Evolutionary conservation across 2,113 vertebrate genomes (phyloP).

Genomic region (Ceyx cyanopectus): DNA sequence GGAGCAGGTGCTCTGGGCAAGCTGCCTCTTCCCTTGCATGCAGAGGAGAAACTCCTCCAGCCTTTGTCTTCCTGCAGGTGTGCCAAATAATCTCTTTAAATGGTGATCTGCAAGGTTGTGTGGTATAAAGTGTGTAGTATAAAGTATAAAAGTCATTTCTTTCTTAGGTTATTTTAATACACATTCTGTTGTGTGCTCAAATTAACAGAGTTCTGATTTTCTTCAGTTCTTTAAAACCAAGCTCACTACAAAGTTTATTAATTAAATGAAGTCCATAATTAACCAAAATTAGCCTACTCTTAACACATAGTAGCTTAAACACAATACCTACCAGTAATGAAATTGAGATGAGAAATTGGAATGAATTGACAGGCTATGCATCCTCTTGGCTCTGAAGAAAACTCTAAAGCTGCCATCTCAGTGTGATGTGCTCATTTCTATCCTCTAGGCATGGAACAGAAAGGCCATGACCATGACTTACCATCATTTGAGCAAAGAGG

Average conservation of each 20-base stretch:
- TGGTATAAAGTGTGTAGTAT: neutral
- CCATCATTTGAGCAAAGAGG: neutral
- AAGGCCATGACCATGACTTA: neutral
- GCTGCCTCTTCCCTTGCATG: neutral
- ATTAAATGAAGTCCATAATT: neutral
- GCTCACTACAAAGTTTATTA: neutral
- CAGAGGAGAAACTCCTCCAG: neutral
- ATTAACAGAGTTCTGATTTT: neutral
- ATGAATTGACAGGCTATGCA: neutral
- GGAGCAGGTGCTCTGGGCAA: neutral
- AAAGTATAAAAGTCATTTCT: neutral
- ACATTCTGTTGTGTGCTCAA: neutral
- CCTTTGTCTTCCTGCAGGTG: neutral
- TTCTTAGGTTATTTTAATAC: neutral
- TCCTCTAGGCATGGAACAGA: neutral
- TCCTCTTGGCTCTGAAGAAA: neutral
- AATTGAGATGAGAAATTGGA: neutral
- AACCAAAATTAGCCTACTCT: neutral
- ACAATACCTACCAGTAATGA: neutral
- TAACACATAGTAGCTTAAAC: neutral
- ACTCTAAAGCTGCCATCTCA: neutral
- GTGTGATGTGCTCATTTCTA: neutral
- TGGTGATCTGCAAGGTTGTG: fast-evolving
- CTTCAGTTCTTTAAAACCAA: neutral
- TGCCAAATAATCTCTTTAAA: neutral